Evolutionary conservation across 2,113 vertebrate species (phyloP).

Genomic region (Numida meleagris): DNA sequence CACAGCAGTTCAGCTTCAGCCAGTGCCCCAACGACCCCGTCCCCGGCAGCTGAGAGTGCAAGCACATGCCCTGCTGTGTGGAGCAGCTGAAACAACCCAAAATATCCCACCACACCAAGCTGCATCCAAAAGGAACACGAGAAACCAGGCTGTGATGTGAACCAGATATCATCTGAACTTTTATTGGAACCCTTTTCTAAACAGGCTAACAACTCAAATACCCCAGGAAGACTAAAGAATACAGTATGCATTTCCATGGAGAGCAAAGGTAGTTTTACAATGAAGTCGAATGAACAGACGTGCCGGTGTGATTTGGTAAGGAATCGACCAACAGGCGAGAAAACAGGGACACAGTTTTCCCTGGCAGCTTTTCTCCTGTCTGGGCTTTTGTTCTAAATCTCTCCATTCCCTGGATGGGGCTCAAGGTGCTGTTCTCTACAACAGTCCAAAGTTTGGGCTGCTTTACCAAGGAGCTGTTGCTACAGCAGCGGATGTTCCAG

Average conservation of each 20-base stretch:
- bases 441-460: not conserved
- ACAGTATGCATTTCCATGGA: constrained; percentile 24
- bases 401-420: not conserved
- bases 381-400: not conserved
- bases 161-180: constrained; percentile 26
- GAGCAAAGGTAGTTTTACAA: constrained; percentile 48
- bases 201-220: constrained; percentile 73
- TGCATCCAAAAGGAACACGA: not conserved
- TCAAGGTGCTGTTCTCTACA: not conserved
- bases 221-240: constrained; percentile 71
- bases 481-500: not conserved
- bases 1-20: not conserved
- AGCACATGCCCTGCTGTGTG: not conserved
- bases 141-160: not conserved
- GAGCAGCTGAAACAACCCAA: constrained; percentile 40
- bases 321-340: not conserved
- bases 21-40: not conserved
- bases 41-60: not conserved
- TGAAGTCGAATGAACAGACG: not conserved
- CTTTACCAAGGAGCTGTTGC: not conserved
- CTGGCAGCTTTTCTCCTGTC: rapidly evolving
- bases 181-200: constrained; percentile 71
- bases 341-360: not conserved
- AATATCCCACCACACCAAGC: not conserved
- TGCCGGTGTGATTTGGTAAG: not conserved